A percentile compares a stretch with the other conserved stretches of the same genome.
Conservation (phyloP, 2,888 invertebrate genomes). For the Cryptocheilus praepositus region DNA sequence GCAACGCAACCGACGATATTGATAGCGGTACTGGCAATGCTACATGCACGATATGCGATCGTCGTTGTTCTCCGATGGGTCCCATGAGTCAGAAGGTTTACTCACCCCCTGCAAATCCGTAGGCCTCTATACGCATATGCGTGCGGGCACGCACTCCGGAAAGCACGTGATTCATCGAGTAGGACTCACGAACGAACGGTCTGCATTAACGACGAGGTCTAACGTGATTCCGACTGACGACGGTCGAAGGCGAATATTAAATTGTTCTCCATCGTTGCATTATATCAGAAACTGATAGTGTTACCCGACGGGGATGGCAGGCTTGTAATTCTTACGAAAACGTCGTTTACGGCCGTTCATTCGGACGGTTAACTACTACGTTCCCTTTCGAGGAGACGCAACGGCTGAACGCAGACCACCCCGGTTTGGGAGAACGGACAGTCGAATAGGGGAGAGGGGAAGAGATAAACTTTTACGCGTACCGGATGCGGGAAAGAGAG, state of each 20-base stretch:
- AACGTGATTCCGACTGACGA: neutral
- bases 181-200: slow-evolving; percentile 40
- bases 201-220: slow-evolving; percentile 45
- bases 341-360: too few relatives aligned
- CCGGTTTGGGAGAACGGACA: neutral
- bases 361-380: too few relatives aligned
- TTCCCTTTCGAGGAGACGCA: too few relatives aligned
- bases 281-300: too few relatives aligned
- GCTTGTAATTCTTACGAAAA: neutral
- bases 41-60: neutral
- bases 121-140: slow-evolving; percentile 48
- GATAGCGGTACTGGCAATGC: neutral
- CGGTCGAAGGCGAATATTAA: too few relatives aligned
- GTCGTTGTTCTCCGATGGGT: slow-evolving; percentile 18
- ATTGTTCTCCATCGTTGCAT: too few relatives aligned
- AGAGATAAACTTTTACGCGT: neutral
- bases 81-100: slow-evolving; percentile 58
- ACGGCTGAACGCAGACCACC: too few relatives aligned
- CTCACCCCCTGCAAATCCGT: slow-evolving; percentile 10
- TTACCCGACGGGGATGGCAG: too few relatives aligned
- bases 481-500: neutral
- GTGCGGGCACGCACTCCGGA: slow-evolving; percentile 60
- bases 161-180: slow-evolving; percentile 58
- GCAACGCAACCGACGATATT: too few relatives aligned
- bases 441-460: neutral